Evolutionary conservation across 2,888 invertebrate genomes (phyloP).

Genomic region (Chrysotoxum bicinctum): DNA sequence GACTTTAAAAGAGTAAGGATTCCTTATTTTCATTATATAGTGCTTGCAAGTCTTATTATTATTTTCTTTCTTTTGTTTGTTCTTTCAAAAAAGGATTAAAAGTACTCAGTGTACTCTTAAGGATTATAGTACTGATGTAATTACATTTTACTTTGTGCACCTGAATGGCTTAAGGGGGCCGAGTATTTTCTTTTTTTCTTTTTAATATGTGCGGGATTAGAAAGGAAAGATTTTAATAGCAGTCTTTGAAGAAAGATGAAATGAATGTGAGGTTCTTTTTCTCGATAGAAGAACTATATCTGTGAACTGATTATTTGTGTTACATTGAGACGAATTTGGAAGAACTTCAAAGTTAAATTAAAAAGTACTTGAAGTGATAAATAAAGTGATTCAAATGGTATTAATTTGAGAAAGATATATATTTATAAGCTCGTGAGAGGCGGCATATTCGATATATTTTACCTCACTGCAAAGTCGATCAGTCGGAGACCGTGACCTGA

Average conservation of each 20-base stretch:
- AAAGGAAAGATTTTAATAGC: constrained; percentile 19
- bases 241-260: background rate
- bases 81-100: constrained; percentile 40
- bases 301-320: background rate
- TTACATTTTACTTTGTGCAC: constrained; percentile 57
- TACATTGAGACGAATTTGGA: background rate
- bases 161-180: constrained; percentile 31
- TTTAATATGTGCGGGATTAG: background rate
- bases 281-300: background rate
- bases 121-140: constrained; percentile 61
- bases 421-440: background rate
- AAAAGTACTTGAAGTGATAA: background rate
- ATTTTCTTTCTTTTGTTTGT: background rate
- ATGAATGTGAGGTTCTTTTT: background rate
- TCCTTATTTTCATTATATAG: background rate
- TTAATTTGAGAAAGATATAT: background rate
- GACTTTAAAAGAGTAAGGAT: constrained; percentile 36
- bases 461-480: too few species aligned
- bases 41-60: constrained; percentile 7
- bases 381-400: background rate
- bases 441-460: too few species aligned
- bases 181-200: constrained; percentile 6
- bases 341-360: background rate
- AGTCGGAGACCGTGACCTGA: too few species aligned
- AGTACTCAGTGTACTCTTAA: constrained; percentile 28